Evolutionary conservation across 2,113 vertebrate species (phyloP).

Genomic region (Eubucco bourcierii): DNA sequence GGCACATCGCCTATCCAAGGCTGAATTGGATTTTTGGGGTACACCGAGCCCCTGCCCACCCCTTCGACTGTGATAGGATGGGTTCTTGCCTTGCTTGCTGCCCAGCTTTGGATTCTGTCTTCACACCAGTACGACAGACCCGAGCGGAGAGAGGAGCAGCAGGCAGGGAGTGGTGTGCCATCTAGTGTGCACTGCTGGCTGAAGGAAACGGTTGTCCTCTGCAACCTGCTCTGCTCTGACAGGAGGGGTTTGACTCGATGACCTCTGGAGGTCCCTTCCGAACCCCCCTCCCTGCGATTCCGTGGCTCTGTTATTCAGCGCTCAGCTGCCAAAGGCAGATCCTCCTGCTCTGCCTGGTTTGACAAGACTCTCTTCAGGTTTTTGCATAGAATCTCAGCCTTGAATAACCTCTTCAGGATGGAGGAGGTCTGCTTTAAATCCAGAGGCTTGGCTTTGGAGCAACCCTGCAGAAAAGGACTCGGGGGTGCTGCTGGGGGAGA

Average conservation of each 20-base stretch:
- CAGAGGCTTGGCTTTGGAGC: background rate
- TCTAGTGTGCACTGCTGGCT: background rate
- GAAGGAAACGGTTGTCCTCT: background rate
- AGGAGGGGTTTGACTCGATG: no score
- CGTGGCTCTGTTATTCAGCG: background rate
- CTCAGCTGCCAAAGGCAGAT: fast-evolving
- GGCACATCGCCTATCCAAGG: no score
- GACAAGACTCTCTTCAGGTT: background rate
- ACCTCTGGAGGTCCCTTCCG: no score
- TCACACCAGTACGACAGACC: fast-evolving
- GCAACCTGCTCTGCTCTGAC: no score
- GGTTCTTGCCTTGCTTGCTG: background rate
- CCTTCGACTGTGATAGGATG: fast-evolving
- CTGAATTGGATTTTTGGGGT: background rate
- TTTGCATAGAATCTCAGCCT: fast-evolving
- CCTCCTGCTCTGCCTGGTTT: fast-evolving
- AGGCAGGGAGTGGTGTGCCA: conserved; percentile 18
- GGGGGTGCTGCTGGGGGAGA: no score
- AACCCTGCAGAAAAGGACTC: no score
- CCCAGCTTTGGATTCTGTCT: fast-evolving
- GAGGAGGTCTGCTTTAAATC: background rate
- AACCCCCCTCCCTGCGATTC: no score
- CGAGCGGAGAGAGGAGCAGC: fast-evolving
- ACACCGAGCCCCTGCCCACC: fast-evolving
- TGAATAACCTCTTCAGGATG: background rate